phyloP scores from a whole-genome alignment of 1,140 invertebrate species.

The Macrocentrus cingulum region DNA sequence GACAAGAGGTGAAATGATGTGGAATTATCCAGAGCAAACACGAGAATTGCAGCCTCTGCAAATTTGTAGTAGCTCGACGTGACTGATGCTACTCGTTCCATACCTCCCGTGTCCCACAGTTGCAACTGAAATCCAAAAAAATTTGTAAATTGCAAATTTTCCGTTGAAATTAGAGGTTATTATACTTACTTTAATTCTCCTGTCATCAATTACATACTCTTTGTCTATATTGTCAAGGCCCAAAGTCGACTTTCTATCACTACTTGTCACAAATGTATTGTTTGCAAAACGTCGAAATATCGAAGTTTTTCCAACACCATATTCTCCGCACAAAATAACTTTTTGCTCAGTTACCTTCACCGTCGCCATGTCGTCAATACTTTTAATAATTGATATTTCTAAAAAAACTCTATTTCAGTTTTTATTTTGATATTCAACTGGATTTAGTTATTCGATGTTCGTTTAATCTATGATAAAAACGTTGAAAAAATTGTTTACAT shows the following conservation, averaged over 20 bases:
- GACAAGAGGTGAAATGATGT: constrained; percentile 89
- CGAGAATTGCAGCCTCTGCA: constrained; percentile 86
- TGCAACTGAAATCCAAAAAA: constrained; percentile 69
- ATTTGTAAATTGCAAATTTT: constrained; percentile 5
- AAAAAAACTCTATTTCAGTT: too few species aligned
- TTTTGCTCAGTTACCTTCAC: constrained; percentile 86
- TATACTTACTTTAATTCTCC: constrained; percentile 72
- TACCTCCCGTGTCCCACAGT: constrained; percentile 91
- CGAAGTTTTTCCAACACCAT: constrained; percentile 92
- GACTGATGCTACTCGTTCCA: constrained; percentile 91
- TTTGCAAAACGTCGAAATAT: constrained; percentile 88
- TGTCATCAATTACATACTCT: constrained; percentile 72
- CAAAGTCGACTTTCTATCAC: constrained; percentile 83
- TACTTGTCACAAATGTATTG: constrained; percentile 79
- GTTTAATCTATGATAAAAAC: too few species aligned
- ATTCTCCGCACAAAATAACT: constrained; percentile 93
- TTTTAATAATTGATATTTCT: too few species aligned
- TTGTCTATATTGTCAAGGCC: constrained; percentile 89
- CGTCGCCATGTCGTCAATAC: constrained; percentile 74
- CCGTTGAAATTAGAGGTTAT: not conserved
- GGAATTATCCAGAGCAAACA: constrained; percentile 87
- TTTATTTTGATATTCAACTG: too few species aligned
- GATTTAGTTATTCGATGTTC: too few species aligned
- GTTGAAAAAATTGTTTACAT: too few species aligned
- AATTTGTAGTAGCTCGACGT: constrained; percentile 94